Evolutionary conservation across 2,113 vertebrate genomes (phyloP).

Genomic region (Indicator indicator): DNA sequence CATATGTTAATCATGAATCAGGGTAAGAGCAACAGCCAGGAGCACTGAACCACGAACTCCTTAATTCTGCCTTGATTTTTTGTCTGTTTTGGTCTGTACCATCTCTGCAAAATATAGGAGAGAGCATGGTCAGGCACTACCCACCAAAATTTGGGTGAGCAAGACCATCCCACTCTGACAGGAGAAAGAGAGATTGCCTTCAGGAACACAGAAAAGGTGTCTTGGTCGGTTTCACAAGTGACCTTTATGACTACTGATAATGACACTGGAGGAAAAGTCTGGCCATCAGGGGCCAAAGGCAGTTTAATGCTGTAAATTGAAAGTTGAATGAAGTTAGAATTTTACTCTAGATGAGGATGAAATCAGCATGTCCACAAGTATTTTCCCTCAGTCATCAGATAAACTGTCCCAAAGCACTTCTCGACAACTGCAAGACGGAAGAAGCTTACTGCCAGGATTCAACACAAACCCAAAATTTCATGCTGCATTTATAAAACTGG

Average conservation of each 20-base stretch:
- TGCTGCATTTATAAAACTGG: not conserved
- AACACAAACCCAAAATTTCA: not conserved
- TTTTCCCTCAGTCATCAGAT: not conserved
- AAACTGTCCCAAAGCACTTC: not conserved
- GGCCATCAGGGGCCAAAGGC: not conserved
- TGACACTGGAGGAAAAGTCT: not conserved
- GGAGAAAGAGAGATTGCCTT: not conserved
- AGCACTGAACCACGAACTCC: not conserved
- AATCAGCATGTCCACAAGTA: not conserved
- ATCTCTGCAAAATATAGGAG: accelerated
- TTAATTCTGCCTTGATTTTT: not conserved
- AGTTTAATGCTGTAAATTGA: not conserved
- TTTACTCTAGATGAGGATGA: not conserved
- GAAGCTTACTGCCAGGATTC: not conserved
- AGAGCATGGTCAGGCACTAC: not conserved
- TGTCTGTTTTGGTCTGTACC: not conserved
- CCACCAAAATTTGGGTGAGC: not conserved
- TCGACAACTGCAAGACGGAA: not conserved
- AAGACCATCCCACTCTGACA: not conserved
- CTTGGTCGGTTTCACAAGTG: accelerated
- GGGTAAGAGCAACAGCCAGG: not conserved
- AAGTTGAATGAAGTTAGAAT: not conserved
- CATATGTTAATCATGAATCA: not conserved
- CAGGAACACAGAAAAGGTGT: not conserved
- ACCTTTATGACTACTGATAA: not conserved